Percentiles rank a stretch among this genome's conserved stretches.
These are phyloP conservation scores for Acronicta leporina DNA, from an alignment of 2,888 invertebrate species.

Conservation along the genomic window DNA sequence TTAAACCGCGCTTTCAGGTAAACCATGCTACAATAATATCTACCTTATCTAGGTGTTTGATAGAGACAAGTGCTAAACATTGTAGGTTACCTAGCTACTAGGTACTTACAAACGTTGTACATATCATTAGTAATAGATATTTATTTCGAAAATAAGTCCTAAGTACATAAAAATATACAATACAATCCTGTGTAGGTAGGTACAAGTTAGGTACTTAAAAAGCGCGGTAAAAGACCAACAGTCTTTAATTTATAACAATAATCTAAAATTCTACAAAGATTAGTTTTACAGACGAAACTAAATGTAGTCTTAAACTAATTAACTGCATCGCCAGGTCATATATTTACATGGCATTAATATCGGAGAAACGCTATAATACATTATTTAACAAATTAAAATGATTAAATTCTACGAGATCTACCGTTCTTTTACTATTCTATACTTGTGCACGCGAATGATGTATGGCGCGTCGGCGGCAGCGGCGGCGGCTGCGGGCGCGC, in stretches of 20 bases:
- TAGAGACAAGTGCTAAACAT: too few species aligned
- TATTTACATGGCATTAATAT: conserved; percentile 35
- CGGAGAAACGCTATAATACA: neutral
- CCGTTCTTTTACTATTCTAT: conserved; percentile 63
- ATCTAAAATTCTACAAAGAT: conserved; percentile 45
- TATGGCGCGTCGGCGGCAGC: conserved; percentile 60
- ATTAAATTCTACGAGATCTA: conserved; percentile 20
- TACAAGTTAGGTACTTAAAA: conserved; percentile 15
- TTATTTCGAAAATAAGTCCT: too few species aligned
- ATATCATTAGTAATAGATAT: too few species aligned
- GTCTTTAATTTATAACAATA: conserved; percentile 7
- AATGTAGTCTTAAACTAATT: conserved; percentile 40
- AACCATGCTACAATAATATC: too few species aligned
- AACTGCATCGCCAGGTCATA: conserved; percentile 17
- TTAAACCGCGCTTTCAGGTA: too few species aligned
- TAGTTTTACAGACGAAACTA: conserved; percentile 50
- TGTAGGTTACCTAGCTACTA: too few species aligned
- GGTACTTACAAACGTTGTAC: too few species aligned
- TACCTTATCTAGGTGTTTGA: too few species aligned
- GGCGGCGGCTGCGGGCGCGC: conserved; percentile 31
- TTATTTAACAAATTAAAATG: neutral
- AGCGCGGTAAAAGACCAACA: conserved; percentile 14
- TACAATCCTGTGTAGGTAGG: neutral
- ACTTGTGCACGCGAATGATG: conserved; percentile 77
- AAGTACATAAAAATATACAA: too few species aligned